phyloP scores from a whole-genome alignment of 2,113 vertebrate genomes.

The Mastomys coucha region DNA sequence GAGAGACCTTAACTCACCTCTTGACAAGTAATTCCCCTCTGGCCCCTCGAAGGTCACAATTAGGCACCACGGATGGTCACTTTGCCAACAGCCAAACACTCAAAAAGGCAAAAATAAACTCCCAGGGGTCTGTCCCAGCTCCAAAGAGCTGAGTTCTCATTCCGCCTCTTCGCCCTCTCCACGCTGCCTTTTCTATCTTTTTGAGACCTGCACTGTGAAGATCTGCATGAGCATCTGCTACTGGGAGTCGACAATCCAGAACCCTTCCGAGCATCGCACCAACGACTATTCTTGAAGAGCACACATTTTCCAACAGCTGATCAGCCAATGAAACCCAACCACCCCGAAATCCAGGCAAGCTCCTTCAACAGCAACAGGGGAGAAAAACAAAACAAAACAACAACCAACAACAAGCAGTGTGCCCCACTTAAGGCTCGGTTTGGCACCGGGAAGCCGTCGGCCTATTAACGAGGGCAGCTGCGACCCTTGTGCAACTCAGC shows the following conservation, averaged over 20 bases:
- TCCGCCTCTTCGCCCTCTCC: neutral
- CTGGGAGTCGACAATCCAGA: constrained; percentile 21
- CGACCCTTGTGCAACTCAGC: constrained; percentile 34
- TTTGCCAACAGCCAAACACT: constrained; percentile 21
- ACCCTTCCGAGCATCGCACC: neutral
- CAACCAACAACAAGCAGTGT: neutral
- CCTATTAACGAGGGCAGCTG: constrained; percentile 27
- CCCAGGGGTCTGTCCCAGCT: constrained; percentile 1
- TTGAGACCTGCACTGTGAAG: neutral
- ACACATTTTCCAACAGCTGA: constrained; percentile 39
- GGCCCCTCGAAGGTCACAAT: neutral
- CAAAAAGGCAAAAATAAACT: neutral
- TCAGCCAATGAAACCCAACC: neutral
- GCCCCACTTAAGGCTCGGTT: neutral
- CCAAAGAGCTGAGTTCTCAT: neutral
- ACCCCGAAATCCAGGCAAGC: neutral
- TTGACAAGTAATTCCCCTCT: constrained; percentile 8
- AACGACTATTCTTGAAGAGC: neutral
- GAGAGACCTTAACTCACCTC: neutral
- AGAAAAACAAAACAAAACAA: neutral
- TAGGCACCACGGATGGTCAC: neutral
- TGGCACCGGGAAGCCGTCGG: neutral
- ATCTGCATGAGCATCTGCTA: constrained; percentile 49
- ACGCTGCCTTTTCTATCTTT: constrained; percentile 47
- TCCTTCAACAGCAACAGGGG: neutral